These are phyloP conservation scores for Candidula unifasciata DNA, from an alignment of 2,888 invertebrate species.

Conservation along the genomic window DNA sequence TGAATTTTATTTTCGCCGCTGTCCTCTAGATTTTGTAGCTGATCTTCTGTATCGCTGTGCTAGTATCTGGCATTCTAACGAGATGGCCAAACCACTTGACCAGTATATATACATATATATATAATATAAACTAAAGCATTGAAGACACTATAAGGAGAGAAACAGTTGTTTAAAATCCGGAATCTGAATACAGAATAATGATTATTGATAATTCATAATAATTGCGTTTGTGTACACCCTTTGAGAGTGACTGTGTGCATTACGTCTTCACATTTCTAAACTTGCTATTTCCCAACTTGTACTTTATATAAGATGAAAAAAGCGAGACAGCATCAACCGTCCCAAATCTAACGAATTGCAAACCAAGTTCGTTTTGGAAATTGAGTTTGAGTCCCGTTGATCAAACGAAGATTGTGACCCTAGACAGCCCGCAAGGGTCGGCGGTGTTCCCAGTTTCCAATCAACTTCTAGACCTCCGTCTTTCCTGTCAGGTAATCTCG, in stretches of 20 bases:
- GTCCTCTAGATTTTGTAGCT: too few species aligned
- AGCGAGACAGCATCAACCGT: conserved; percentile 32
- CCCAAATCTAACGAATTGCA: conserved; percentile 25
- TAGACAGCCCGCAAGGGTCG: conserved; percentile 35
- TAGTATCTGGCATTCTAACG: too few species aligned
- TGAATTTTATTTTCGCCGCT: too few species aligned
- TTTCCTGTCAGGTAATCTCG: conserved; percentile 41
- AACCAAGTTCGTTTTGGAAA: conserved; percentile 34
- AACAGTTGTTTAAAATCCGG: conserved; percentile 11
- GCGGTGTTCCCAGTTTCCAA: conserved; percentile 31
- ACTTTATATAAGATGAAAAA: conserved; percentile 39
- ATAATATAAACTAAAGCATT: too few species aligned
- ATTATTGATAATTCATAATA: conserved; percentile 41
- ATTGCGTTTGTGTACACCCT: conserved; percentile 32
- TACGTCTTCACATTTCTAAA: not conserved
- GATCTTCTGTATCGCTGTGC: too few species aligned
- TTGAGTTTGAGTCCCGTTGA: conserved; percentile 38
- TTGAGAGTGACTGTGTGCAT: conserved; percentile 27
- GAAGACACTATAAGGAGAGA: too few species aligned
- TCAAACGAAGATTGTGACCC: conserved; percentile 27
- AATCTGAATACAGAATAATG: conserved; percentile 5
- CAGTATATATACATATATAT: too few species aligned
- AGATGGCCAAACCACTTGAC: too few species aligned
- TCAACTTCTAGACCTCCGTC: conserved; percentile 32
- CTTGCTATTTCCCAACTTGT: conserved; percentile 18